phyloP scores from a whole-genome alignment of 2,888 invertebrate genomes.

The Phortica okadai region DNA sequence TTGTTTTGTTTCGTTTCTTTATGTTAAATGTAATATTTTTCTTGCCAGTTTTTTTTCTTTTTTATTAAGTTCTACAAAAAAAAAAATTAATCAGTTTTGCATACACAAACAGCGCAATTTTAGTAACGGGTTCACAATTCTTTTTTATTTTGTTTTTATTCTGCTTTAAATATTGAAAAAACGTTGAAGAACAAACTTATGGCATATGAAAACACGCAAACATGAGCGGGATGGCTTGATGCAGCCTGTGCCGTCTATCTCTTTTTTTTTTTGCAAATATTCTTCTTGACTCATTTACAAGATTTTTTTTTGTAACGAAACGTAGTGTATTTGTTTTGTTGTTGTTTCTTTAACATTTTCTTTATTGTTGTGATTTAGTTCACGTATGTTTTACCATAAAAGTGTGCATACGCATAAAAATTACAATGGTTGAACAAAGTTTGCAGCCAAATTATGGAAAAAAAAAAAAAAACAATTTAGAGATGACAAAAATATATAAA shows the following conservation, averaged over 20 bases:
- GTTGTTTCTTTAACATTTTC: neutral
- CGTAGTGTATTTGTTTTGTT: constrained; percentile 8
- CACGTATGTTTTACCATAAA: too few species aligned
- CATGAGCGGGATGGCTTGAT: neutral
- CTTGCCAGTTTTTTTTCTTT: constrained; percentile 1
- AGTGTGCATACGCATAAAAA: too few species aligned
- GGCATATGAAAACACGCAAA: neutral
- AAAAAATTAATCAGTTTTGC: neutral
- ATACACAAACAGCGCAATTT: neutral
- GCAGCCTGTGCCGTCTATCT: neutral
- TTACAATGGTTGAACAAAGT: too few species aligned
- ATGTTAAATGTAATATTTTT: neutral
- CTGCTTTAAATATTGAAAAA: constrained; percentile 3
- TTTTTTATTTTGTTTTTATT: neutral
- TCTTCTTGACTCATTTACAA: neutral
- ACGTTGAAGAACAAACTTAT: neutral
- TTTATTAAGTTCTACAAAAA: neutral
- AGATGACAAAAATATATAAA: too few species aligned
- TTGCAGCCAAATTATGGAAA: too few species aligned
- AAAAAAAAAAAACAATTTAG: too few species aligned
- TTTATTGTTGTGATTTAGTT: too few species aligned
- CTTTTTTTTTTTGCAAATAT: neutral
- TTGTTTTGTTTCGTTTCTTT: constrained; percentile 7
- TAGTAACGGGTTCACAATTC: neutral
- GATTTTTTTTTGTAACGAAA: constrained; percentile 6